phyloP scores from a whole-genome alignment of 53 echinoderm and acorn worm genomes.

The Hippasteria phrygiana region DNA sequence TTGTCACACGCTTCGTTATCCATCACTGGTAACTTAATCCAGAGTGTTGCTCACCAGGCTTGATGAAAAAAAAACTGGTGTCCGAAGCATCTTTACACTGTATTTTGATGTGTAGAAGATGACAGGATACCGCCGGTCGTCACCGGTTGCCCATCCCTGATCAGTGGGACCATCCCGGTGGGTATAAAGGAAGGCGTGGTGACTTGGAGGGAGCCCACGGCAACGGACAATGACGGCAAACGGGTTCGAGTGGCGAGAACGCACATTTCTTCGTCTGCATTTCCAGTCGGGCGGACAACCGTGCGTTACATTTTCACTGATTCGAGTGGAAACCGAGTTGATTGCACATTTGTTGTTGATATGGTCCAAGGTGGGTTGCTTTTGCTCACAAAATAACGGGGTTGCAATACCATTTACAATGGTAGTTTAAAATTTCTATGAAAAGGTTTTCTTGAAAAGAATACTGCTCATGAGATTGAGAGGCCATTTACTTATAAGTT shows the following conservation, averaged over 20 bases:
- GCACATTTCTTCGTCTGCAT: neutral
- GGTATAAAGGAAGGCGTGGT: constrained; percentile 3
- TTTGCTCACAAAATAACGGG: neutral
- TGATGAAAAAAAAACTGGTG: neutral
- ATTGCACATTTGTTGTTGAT: constrained; percentile 37
- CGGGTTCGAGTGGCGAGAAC: constrained; percentile 11
- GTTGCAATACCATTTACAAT: too few relatives aligned
- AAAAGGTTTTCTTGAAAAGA: too few relatives aligned
- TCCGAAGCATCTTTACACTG: neutral
- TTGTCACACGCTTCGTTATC: neutral
- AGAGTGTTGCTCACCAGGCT: neutral
- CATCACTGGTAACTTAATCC: constrained; percentile 20
- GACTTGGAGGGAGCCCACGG: constrained; percentile 30
- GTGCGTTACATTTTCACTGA: constrained; percentile 48
- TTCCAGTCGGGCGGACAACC: constrained; percentile 2
- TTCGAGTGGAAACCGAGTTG: constrained; percentile 35
- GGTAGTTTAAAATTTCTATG: too few relatives aligned
- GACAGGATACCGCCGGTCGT: constrained; percentile 27
- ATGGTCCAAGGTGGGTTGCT: constrained; percentile 28
- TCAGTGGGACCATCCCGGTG: neutral
- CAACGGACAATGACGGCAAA: constrained; percentile 14
- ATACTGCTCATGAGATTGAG: too few relatives aligned
- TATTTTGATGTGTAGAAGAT: neutral
- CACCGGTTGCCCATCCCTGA: constrained; percentile 12
- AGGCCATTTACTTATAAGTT: too few relatives aligned